Conservation (phyloP, 2,888 invertebrate species). For the Caenorhabditis doughertyi region DNA sequence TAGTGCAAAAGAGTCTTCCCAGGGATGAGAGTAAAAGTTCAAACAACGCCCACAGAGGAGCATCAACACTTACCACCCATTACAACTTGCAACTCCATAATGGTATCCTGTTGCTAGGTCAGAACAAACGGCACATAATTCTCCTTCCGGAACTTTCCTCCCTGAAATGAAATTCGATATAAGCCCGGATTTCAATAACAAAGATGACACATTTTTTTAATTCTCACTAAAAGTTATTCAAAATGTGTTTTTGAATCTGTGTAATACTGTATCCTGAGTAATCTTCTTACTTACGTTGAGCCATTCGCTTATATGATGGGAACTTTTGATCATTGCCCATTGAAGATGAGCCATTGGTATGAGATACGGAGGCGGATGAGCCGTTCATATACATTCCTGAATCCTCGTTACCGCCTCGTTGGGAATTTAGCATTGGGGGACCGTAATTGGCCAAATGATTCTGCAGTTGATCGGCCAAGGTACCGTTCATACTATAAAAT, state of each 20-base stretch:
- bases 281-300: constrained; percentile 70
- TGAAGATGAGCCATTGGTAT: constrained; percentile 53
- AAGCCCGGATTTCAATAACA: too few species aligned
- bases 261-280: neutral
- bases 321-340: constrained; percentile 67
- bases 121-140: constrained; percentile 82
- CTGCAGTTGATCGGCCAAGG: constrained; percentile 69
- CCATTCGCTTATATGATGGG: constrained; percentile 75
- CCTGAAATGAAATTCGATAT: constrained; percentile 63
- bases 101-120: constrained; percentile 81
- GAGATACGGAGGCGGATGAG: constrained; percentile 49
- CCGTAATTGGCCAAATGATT: constrained; percentile 56
- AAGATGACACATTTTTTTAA: too few species aligned
- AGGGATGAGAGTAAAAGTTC: constrained; percentile 37
- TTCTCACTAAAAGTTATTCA: neutral
- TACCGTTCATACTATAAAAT: constrained; percentile 72
- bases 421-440: constrained; percentile 47
- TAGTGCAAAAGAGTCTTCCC: constrained; percentile 49
- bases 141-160: constrained; percentile 78
- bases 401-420: constrained; percentile 40
- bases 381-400: constrained; percentile 60
- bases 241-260: neutral
- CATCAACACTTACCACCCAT: constrained; percentile 79
- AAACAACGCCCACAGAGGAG: constrained; percentile 33
- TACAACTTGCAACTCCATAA: constrained; percentile 81